Evolutionary conservation across 2,888 invertebrate species (phyloP).

Genomic region (Elaeidobius kamerunicus): DNA sequence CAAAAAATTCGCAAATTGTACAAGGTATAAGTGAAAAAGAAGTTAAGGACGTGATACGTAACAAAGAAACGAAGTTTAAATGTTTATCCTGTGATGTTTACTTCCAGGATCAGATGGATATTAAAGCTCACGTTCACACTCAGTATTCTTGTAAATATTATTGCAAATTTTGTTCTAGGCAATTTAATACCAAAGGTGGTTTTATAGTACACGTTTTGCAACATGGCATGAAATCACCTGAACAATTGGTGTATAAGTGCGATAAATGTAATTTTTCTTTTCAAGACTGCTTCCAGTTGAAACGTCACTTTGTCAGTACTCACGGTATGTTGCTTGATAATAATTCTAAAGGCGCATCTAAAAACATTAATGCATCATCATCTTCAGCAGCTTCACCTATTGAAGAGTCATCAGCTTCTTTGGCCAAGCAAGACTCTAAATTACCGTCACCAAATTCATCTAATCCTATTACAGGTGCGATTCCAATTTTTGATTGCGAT

Average conservation of each 20-base stretch:
- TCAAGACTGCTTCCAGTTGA: slow-evolving; percentile 36
- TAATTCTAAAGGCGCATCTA: too few relatives aligned
- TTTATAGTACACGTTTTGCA: slow-evolving; percentile 37
- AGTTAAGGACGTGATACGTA: slow-evolving; percentile 1
- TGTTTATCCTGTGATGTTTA: slow-evolving; percentile 34
- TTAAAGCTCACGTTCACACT: slow-evolving; percentile 28
- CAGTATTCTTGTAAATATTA: slow-evolving; percentile 34
- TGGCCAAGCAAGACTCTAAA: background rate
- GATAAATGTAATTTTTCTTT: slow-evolving; percentile 31
- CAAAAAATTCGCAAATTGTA: too few relatives aligned
- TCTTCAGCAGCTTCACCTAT: too few relatives aligned
- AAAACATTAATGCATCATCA: too few relatives aligned
- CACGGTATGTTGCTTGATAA: background rate
- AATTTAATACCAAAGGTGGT: slow-evolving; percentile 35
- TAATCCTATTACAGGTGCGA: slow-evolving; percentile 8
- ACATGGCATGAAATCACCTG: slow-evolving; percentile 28
- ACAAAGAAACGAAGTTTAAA: slow-evolving; percentile 30
- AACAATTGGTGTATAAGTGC: slow-evolving; percentile 31
- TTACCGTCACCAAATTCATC: background rate
- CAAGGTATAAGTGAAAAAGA: too few relatives aligned
- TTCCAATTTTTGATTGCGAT: slow-evolving; percentile 26
- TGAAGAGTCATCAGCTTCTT: background rate
- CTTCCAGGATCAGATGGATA: slow-evolving; percentile 32
- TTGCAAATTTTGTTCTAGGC: slow-evolving; percentile 33
- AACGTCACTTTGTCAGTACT: slow-evolving; percentile 29